Evolutionary conservation across 2,888 invertebrate genomes (phyloP).

Genomic region (Andrena bucephala): DNA sequence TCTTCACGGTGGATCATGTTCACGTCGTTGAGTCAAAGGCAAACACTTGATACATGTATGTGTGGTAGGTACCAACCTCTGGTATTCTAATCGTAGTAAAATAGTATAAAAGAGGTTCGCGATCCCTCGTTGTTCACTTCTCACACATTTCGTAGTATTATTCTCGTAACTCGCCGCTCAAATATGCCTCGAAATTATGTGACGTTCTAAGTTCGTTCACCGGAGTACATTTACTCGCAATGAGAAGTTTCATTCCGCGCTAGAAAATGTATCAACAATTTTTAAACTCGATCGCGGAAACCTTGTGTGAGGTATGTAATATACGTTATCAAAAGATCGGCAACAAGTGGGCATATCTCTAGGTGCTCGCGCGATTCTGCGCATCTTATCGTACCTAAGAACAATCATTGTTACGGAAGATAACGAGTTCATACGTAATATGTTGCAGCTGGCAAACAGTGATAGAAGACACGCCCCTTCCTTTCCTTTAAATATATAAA

Average conservation of each 20-base stretch:
- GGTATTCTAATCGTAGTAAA: slow-evolving; percentile 63
- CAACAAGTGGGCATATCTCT: slow-evolving; percentile 41
- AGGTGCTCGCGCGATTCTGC: slow-evolving; percentile 25
- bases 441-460: slow-evolving; percentile 5
- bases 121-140: slow-evolving; percentile 27
- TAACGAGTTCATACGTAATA: slow-evolving; percentile 27
- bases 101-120: slow-evolving; percentile 63
- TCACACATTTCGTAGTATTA: slow-evolving; percentile 19
- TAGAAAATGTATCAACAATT: slow-evolving; percentile 39
- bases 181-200: slow-evolving; percentile 38
- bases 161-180: slow-evolving; percentile 19
- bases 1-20: slow-evolving; percentile 39
- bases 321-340: slow-evolving; percentile 52
- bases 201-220: slow-evolving; percentile 33
- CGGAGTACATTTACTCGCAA: slow-evolving; percentile 40
- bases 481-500: slow-evolving; percentile 3
- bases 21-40: slow-evolving; percentile 43
- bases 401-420: slow-evolving; percentile 32
- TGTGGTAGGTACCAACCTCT: slow-evolving; percentile 27
- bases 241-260: slow-evolving; percentile 21
- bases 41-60: slow-evolving; percentile 49
- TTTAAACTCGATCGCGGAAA: slow-evolving; percentile 30
- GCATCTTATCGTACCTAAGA: slow-evolving; percentile 35
- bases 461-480: neutral
- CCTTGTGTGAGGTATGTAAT: slow-evolving; percentile 6